phyloP scores from a whole-genome alignment of 2,888 invertebrate species.

The Punctoribates punctum region DNA sequence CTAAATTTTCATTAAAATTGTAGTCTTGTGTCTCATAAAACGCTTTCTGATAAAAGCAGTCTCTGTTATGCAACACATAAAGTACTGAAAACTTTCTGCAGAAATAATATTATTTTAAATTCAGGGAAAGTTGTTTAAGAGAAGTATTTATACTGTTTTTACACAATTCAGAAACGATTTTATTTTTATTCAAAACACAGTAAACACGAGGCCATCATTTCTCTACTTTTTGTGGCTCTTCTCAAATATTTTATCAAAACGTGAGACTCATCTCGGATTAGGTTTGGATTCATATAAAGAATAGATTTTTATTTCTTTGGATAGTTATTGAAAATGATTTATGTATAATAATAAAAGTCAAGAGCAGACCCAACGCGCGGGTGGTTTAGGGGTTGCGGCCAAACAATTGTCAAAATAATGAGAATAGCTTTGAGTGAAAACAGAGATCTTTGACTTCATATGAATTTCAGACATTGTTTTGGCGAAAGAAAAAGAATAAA shows the following conservation, averaged over 20 bases:
- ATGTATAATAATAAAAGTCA: not conserved
- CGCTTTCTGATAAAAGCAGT: not conserved
- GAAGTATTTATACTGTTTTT: not conserved
- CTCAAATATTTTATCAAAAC: no score
- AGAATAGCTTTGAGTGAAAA: not conserved
- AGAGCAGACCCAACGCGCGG: conserved; percentile 1
- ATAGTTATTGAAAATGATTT: not conserved
- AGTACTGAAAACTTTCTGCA: not conserved
- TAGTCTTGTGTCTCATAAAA: not conserved
- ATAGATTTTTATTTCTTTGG: not conserved
- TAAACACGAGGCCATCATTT: no score
- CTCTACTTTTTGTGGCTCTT: no score
- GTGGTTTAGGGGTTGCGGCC: not conserved
- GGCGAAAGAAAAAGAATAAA: not conserved
- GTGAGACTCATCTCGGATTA: no score
- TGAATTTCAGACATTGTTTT: not conserved
- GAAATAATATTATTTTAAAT: not conserved
- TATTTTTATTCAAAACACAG: no score
- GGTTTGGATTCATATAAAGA: no score
- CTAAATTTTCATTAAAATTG: conserved; percentile 10
- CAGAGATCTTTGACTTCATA: not conserved
- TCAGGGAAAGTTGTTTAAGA: not conserved
- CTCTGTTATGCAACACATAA: not conserved
- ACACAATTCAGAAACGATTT: not conserved
- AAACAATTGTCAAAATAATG: not conserved